Conservation (phyloP, 2,888 invertebrate species). For the Gortyna flavago region DNA sequence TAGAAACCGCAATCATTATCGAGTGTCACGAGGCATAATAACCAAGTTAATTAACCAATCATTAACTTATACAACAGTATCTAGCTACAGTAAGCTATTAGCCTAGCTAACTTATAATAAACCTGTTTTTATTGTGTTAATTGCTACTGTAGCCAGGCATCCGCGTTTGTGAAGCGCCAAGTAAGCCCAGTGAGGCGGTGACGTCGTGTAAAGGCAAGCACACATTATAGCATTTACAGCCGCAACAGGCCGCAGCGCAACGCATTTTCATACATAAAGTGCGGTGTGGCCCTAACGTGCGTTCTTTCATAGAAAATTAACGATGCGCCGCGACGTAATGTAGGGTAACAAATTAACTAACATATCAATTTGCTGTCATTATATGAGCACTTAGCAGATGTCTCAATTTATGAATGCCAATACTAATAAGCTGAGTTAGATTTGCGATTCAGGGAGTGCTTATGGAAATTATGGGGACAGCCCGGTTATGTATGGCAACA, state of each 20-base stretch:
- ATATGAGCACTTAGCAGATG: neutral
- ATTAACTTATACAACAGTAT: neutral
- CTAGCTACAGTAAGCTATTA: neutral
- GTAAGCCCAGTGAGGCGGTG: neutral
- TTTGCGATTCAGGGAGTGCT: slow-evolving; percentile 1
- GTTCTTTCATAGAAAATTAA: neutral
- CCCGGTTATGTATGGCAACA: neutral
- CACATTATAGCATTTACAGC: neutral
- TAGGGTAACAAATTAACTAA: neutral
- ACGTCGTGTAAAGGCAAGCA: neutral
- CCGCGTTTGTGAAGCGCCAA: neutral
- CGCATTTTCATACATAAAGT: neutral
- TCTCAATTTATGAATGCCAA: neutral
- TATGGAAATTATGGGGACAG: neutral
- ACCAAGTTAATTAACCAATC: neutral
- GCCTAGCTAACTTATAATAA: neutral
- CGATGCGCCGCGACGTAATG: neutral
- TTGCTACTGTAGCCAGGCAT: neutral
- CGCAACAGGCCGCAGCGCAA: neutral
- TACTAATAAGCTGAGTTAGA: neutral
- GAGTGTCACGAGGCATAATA: neutral
- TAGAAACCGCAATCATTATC: neutral
- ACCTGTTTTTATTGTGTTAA: neutral
- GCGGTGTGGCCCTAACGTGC: neutral
- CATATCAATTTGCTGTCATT: neutral